Evolutionary conservation across 2,113 vertebrate species (phyloP), one percentile per base, ranked within the genome.

Genomic region (Corythornis madagascariensis): DNA sequence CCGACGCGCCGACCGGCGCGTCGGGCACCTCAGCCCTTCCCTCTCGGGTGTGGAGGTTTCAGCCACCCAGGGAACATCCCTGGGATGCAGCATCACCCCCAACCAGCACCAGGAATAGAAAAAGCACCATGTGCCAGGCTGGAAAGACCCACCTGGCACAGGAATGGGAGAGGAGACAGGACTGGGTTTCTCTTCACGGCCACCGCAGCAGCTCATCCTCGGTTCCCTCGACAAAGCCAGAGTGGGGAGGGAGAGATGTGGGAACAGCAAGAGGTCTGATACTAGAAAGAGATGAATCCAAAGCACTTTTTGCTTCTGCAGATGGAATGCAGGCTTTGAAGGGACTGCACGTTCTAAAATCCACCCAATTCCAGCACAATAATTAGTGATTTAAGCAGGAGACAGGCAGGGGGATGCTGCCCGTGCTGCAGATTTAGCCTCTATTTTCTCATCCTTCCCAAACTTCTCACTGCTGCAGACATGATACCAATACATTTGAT

Each of bases 401-500:
- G 60, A 45, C 0, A 40, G 84, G 79, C 96, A 82, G 56, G 10
- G 3, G 85, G 85, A 50, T 24, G 53, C 31, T 22, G 74, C 77
- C 64, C 21, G 4, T 4, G 79, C 66, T 70, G 52, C 64, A 93
- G 89, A 92, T 79, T 76, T 80, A 91, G 26, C 40, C 40, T 29
- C 65, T 3, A 6, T 25, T 95, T 88, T 61, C 61, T 74, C 74
- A 87, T 65, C 85, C 71, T 40, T 90, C 63, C 86, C 71, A 91
- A 79, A 89, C 48, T 45, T 70, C 8, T 55, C 71, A 71, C 74
- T 43, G 2, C 5, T 31, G 72, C 90, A 95, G 90, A 84, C 2
- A 1, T 18, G 7, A 52, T 74, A 94, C 81, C 94, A 96, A 96
- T 73, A 52, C 40, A 8, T 70, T 92, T 86, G 83, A 96, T 96